These are phyloP conservation scores for Beroe ovata DNA, from an alignment of 37 sponge, comb jelly and placozoan genomes.

Conservation along the genomic window DNA sequence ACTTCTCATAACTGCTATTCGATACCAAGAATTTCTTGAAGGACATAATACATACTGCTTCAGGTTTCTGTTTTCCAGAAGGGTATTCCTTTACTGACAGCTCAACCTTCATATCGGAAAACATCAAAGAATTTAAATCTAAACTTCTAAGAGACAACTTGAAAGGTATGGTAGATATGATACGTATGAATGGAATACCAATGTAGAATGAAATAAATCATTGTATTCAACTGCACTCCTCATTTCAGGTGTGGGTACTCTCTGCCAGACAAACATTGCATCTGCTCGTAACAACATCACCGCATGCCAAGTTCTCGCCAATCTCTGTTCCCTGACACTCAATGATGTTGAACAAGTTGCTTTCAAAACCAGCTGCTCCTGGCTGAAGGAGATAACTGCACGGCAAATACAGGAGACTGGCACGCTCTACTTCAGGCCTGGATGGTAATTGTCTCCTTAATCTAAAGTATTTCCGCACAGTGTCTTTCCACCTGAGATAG, in stretches of 20 bases:
- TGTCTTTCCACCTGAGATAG: too few relatives aligned
- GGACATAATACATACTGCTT: not conserved
- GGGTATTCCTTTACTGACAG: not conserved
- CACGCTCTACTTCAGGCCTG: not conserved
- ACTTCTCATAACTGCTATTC: not conserved
- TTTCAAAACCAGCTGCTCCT: not conserved
- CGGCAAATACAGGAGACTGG: not conserved
- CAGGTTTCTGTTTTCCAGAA: conserved; percentile 56
- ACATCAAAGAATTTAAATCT: not conserved
- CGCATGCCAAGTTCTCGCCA: conserved; percentile 32
- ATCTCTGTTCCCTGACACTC: not conserved
- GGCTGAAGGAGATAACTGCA: not conserved
- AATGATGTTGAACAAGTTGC: not conserved
- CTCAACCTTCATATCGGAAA: not conserved
- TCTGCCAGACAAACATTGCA: not conserved
- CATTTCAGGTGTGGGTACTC: not conserved
- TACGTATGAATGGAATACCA: too few relatives aligned
- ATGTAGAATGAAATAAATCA: not conserved
- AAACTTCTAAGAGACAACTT: conserved; percentile 13
- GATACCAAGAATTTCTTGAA: not conserved
- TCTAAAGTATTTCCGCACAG: too few relatives aligned
- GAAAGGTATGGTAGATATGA: not conserved
- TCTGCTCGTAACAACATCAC: conserved; percentile 17
- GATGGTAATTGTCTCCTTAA: too few relatives aligned
- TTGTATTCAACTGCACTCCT: not conserved